Percentiles rank a stretch among this genome's conserved stretches.
These are phyloP conservation scores for Gryllus longicercus DNA, from an alignment of 2,888 invertebrate species.

Conservation along the genomic window DNA sequence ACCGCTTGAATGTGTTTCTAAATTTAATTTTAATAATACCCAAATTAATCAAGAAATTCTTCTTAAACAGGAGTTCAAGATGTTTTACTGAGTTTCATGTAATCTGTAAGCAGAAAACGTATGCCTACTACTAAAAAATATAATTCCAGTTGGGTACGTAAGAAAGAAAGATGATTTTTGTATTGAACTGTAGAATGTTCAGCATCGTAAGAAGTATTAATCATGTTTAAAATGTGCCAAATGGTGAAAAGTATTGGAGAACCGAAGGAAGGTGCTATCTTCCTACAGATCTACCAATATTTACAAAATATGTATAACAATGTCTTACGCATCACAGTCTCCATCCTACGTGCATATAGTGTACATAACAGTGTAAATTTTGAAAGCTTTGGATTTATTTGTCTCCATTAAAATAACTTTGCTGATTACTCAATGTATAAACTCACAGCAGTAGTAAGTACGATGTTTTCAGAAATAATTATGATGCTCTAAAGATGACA, in stretches of 20 bases:
- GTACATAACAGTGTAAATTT: not conserved
- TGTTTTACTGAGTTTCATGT: not conserved
- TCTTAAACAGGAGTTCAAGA: not conserved
- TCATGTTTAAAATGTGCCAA: not conserved
- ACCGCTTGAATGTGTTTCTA: not conserved
- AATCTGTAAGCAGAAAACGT: not conserved
- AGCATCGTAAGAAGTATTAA: not conserved
- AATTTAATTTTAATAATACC: not conserved
- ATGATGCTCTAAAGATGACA: not conserved
- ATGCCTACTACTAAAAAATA: not conserved
- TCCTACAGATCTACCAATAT: not conserved
- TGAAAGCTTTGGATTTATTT: not conserved
- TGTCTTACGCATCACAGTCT: conserved; percentile 6
- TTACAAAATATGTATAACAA: conserved; percentile 2
- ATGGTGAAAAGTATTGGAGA: conserved; percentile 1
- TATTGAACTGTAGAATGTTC: not conserved
- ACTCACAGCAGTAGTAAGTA: not conserved
- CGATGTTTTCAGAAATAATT: not conserved
- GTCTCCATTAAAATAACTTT: not conserved
- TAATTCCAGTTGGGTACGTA: not conserved
- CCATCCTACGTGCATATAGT: conserved; percentile 17
- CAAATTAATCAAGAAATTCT: not conserved
- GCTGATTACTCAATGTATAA: conserved; percentile 17
- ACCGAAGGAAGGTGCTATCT: not conserved
- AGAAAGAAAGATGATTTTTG: not conserved